phyloP scores from a whole-genome alignment of 2,113 vertebrate species.

The Coregonus clupeaformis region DNA sequence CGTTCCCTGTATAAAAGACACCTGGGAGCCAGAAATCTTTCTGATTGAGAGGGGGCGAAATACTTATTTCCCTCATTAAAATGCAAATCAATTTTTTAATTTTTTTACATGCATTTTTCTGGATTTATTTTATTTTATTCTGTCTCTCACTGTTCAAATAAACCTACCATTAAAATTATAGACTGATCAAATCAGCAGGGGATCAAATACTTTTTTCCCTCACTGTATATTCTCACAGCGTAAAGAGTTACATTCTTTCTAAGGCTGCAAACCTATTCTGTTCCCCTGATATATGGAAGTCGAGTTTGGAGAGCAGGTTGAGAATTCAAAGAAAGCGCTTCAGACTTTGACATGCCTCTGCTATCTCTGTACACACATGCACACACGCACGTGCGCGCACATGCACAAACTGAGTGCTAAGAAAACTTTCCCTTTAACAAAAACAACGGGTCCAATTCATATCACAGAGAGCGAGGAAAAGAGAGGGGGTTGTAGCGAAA shows the following conservation, averaged over 20 bases:
- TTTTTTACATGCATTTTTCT: too few species aligned
- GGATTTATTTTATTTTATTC: too few species aligned
- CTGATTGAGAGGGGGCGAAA: too few species aligned
- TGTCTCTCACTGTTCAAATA: too few species aligned
- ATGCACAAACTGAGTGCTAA: constrained; percentile 12
- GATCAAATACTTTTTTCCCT: too few species aligned
- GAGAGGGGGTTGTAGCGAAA: neutral
- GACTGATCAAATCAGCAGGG: too few species aligned
- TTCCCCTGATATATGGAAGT: constrained; percentile 47
- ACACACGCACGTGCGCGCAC: neutral
- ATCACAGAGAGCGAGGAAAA: constrained; percentile 2
- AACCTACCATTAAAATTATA: too few species aligned
- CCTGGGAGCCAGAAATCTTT: too few species aligned
- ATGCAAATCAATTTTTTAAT: too few species aligned
- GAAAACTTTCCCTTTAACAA: constrained; percentile 27
- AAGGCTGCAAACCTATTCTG: constrained; percentile 25
- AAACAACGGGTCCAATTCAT: constrained; percentile 19
- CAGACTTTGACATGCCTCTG: constrained; percentile 15
- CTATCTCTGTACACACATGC: neutral
- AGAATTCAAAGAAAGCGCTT: constrained; percentile 44
- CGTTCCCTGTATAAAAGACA: too few species aligned
- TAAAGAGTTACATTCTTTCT: constrained; percentile 36
- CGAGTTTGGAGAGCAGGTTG: constrained; percentile 46
- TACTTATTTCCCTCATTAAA: too few species aligned
- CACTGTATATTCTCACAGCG: too few species aligned